Conservation (phyloP, 2,888 invertebrate genomes). For the Crioceris asparagi region DNA sequence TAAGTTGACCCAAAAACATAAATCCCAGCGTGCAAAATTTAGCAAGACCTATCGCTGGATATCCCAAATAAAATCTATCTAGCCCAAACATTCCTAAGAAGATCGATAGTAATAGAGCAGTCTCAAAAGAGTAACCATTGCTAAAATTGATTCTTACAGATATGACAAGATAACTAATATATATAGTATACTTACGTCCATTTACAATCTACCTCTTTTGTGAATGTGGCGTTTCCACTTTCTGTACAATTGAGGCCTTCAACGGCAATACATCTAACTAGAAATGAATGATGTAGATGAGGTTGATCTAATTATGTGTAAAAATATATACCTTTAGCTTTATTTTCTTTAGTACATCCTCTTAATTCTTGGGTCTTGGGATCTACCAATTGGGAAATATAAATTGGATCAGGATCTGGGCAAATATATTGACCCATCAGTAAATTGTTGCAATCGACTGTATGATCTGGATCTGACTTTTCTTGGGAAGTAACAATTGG, state of each 20-base stretch:
- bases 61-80: constrained; percentile 97
- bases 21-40: constrained; percentile 95
- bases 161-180: constrained; percentile 9
- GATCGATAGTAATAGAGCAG: constrained; percentile 83
- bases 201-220: constrained; percentile 74
- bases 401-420: constrained; percentile 63
- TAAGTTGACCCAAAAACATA: constrained; percentile 88
- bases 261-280: constrained; percentile 74
- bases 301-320: neutral
- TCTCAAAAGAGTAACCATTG: constrained; percentile 90
- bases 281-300: constrained; percentile 22
- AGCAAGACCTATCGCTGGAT: constrained; percentile 87
- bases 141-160: constrained; percentile 44
- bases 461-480: no score
- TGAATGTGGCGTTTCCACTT: constrained; percentile 70
- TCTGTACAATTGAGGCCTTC: constrained; percentile 73
- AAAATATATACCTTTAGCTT: constrained; percentile 59
- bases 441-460: constrained; percentile 57
- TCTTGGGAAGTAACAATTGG: no score
- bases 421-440: constrained; percentile 74
- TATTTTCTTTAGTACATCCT: constrained; percentile 70
- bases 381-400: constrained; percentile 59
- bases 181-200: constrained; percentile 72
- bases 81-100: constrained; percentile 97
- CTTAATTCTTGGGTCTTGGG: constrained; percentile 77